phyloP scores from a whole-genome alignment of 2,113 vertebrate genomes.

The Grantiella picta region DNA sequence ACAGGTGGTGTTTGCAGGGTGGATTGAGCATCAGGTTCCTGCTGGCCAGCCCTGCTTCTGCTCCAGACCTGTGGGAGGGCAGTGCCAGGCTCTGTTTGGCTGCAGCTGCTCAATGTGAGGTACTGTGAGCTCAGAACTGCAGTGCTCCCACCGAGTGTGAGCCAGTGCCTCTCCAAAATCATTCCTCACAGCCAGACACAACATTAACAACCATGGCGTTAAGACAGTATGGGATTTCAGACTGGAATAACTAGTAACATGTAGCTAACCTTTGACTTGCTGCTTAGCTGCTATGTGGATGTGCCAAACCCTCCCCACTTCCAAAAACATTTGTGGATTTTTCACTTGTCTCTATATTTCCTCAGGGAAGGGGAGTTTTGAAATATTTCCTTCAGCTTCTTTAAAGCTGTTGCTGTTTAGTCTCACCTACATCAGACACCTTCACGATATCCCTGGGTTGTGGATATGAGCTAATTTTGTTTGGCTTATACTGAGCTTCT shows the following conservation, averaged over 20 bases:
- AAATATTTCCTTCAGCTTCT: not conserved
- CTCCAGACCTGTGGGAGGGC: not conserved
- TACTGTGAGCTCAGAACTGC: fast-evolving
- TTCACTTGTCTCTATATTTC: not conserved
- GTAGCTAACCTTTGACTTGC: not conserved
- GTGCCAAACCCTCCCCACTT: not conserved
- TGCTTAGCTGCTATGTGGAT: not conserved
- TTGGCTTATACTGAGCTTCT: not conserved
- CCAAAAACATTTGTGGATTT: not conserved
- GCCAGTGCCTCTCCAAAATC: not conserved
- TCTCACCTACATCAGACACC: not conserved
- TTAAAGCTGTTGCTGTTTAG: not conserved
- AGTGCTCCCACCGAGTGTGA: fast-evolving
- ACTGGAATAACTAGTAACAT: not conserved
- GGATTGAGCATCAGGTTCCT: not conserved
- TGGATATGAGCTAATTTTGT: not conserved
- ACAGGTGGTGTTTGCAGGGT: not conserved
- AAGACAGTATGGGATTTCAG: not conserved
- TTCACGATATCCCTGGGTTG: not conserved
- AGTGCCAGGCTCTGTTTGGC: not conserved
- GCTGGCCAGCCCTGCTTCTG: not conserved
- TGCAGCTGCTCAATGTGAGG: not conserved
- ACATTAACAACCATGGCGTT: not conserved
- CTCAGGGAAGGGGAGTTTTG: not conserved
- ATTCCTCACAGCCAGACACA: not conserved